These are phyloP conservation scores for Acrobasis repandana DNA, from an alignment of 2,888 invertebrate species.

Conservation along the genomic window DNA sequence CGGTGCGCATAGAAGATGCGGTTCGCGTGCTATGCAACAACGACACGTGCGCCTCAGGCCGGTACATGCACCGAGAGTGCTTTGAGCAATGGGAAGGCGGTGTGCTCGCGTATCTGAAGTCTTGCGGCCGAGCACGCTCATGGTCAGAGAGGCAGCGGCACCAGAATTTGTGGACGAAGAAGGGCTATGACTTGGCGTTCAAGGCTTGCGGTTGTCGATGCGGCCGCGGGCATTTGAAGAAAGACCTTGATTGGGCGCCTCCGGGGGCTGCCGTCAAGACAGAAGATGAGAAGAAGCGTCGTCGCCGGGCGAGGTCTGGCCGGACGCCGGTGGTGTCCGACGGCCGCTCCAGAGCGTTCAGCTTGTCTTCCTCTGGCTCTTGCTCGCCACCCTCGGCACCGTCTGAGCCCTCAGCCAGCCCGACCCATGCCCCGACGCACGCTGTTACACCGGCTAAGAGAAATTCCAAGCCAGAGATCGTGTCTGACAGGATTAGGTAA, in stretches of 20 bases:
- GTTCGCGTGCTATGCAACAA: conserved; percentile 97
- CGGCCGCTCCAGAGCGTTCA: conserved; percentile 87
- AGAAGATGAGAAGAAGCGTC: conserved; percentile 74
- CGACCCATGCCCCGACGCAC: conserved; percentile 82
- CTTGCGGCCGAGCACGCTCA: conserved; percentile 94
- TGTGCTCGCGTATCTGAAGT: conserved; percentile 93
- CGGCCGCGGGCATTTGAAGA: conserved; percentile 95
- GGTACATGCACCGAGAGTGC: conserved; percentile 98
- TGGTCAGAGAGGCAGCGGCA: conserved; percentile 97
- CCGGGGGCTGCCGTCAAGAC: conserved; percentile 84
- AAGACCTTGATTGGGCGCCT: conserved; percentile 96
- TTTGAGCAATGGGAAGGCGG: conserved; percentile 97
- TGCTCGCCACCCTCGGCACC: conserved; percentile 92
- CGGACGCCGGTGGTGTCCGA: conserved; percentile 67
- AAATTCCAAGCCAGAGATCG: conserved; percentile 89
- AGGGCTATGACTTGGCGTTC: conserved; percentile 97
- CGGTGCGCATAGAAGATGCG: conserved; percentile 86
- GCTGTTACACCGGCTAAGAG: conserved; percentile 85
- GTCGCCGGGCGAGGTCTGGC: conserved; percentile 65
- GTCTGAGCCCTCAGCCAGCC: conserved; percentile 89
- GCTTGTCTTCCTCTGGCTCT: conserved; percentile 90
- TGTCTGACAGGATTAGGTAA: conserved; percentile 91
- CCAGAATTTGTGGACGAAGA: conserved; percentile 98
- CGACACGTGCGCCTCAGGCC: conserved; percentile 93
- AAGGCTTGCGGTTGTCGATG: conserved; percentile 98